A percentile compares a stretch with the other conserved stretches of the same genome.
Conservation (phyloP, 2,888 invertebrate species). For the Galerucella nymphaeae region DNA sequence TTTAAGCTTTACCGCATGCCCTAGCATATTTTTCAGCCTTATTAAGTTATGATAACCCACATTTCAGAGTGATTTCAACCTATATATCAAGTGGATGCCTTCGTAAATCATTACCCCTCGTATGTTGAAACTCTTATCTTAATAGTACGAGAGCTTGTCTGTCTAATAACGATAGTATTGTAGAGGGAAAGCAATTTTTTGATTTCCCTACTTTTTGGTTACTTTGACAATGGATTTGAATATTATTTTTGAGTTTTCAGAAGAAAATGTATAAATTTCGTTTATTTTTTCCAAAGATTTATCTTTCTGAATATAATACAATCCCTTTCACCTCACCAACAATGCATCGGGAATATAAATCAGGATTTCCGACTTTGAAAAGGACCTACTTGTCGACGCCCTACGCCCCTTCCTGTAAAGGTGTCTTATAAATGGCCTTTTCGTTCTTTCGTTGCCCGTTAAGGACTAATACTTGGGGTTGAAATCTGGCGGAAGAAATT, state of each 20-base stretch:
- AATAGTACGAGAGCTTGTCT: constrained; percentile 1
- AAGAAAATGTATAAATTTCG: too few species aligned
- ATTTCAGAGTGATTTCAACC: constrained; percentile 46
- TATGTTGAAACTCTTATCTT: constrained; percentile 1
- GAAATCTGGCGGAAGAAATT: constrained; percentile 19
- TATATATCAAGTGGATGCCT: constrained; percentile 44
- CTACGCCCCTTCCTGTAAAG: constrained; percentile 15
- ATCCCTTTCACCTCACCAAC: background rate
- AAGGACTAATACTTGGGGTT: constrained; percentile 27
- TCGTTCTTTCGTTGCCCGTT: constrained; percentile 18
- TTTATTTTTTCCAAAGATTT: constrained; percentile 19
- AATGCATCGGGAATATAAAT: constrained; percentile 22
- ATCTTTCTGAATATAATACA: constrained; percentile 31
- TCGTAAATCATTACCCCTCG: constrained; percentile 39
- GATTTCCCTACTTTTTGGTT: too few species aligned
- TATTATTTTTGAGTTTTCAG: too few species aligned
- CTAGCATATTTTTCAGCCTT: constrained; percentile 41
- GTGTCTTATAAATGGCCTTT: constrained; percentile 34
- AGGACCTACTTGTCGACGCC: constrained; percentile 16
- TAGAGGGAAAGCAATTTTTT: too few species aligned
- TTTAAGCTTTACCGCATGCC: background rate
- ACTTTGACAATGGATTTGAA: too few species aligned
- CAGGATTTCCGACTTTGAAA: constrained; percentile 25
- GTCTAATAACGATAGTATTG: background rate
- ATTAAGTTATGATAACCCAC: constrained; percentile 43